Evolutionary conservation across 1,140 invertebrate genomes (phyloP).

Genomic region (Delia radicum): DNA sequence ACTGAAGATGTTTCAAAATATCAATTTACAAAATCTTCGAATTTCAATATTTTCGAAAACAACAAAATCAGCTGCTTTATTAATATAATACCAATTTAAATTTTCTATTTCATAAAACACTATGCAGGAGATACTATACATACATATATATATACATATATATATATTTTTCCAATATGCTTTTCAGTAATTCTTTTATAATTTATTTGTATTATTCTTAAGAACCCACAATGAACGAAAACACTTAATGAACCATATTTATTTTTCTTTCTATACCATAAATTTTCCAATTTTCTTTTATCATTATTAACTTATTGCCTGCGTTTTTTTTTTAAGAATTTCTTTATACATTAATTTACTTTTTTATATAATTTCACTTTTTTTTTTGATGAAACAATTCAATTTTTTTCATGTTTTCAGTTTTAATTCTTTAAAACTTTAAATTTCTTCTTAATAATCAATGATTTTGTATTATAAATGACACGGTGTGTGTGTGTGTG

Average conservation of each 20-base stretch:
- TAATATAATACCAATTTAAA: too few species aligned
- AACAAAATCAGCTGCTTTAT: too few species aligned
- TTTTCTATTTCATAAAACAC: too few species aligned
- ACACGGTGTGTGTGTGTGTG: not conserved
- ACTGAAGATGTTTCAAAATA: too few species aligned
- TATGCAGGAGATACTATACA: too few species aligned
- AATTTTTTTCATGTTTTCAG: not conserved
- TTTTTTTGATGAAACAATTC: not conserved
- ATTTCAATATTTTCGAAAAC: not conserved
- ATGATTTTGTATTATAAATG: too few species aligned
- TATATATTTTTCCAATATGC: too few species aligned
- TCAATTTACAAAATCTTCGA: not conserved
- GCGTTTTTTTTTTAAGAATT: not conserved
- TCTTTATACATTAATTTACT: not conserved
- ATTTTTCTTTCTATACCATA: not conserved
- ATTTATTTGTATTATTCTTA: not conserved
- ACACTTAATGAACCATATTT: not conserved
- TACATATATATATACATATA: too few species aligned
- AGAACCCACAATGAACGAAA: not conserved
- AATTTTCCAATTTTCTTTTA: not conserved
- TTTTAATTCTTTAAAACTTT: too few species aligned
- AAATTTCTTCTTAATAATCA: too few species aligned
- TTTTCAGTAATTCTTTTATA: not conserved
- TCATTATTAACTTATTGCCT: too few species aligned
- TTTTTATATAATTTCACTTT: not conserved